Evolutionary conservation across 2,888 invertebrate genomes (phyloP).

Genomic region (Macaria notata): DNA sequence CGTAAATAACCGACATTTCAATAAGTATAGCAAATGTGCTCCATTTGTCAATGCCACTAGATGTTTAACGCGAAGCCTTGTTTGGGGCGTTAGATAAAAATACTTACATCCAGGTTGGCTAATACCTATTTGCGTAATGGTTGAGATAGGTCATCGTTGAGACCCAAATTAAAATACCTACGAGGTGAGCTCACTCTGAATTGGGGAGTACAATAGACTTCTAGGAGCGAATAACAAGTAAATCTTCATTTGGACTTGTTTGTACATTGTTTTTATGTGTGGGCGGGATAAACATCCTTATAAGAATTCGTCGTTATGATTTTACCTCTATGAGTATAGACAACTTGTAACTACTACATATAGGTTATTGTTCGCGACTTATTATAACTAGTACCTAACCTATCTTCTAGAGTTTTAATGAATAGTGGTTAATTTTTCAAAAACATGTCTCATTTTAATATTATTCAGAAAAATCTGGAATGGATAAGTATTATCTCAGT

Average conservation of each 20-base stretch:
- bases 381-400: too few relatives aligned
- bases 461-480: too few relatives aligned
- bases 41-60: background rate
- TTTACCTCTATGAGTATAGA: too few relatives aligned
- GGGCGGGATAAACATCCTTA: background rate
- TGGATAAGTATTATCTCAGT: too few relatives aligned
- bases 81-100: conserved; percentile 28
- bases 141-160: conserved; percentile 39
- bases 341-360: too few relatives aligned
- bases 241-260: conserved; percentile 11
- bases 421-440: too few relatives aligned
- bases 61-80: conserved; percentile 24
- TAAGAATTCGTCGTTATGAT: too few relatives aligned
- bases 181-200: conserved; percentile 30
- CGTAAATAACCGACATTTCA: background rate
- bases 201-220: conserved; percentile 15
- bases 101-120: conserved; percentile 28
- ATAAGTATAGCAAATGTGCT: too few relatives aligned
- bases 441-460: too few relatives aligned
- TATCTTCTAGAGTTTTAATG: too few relatives aligned
- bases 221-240: conserved; percentile 11
- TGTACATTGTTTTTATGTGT: conserved; percentile 12
- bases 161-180: conserved; percentile 35
- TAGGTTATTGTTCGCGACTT: too few relatives aligned
- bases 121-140: conserved; percentile 34